phyloP scores from a whole-genome alignment of 64 coral and sea anemone genomes.

The Actinia tenebrosa region DNA sequence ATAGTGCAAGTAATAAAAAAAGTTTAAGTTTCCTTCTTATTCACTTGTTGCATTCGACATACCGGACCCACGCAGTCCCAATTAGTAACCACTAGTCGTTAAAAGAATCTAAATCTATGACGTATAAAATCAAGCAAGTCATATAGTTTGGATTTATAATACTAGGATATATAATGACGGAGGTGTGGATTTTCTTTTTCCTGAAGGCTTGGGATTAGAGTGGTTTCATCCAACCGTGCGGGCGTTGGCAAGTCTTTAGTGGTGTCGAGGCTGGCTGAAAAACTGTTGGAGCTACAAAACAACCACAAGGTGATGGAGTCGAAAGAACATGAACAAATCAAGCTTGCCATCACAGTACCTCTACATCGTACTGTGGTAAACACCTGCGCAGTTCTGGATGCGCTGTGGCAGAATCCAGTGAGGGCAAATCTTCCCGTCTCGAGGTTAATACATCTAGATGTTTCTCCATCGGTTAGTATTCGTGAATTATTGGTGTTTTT shows the following conservation, averaged over 20 bases:
- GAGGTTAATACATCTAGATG: slow-evolving; percentile 83
- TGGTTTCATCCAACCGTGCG: slow-evolving; percentile 60
- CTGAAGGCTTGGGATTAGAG: slow-evolving; percentile 59
- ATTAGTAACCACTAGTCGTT: too few species aligned
- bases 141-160: too few species aligned
- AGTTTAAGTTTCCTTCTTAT: too few species aligned
- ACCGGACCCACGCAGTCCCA: too few species aligned
- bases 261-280: slow-evolving; percentile 49
- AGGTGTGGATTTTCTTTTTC: not conserved
- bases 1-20: too few species aligned
- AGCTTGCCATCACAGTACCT: slow-evolving; percentile 58
- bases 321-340: not conserved
- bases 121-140: too few species aligned
- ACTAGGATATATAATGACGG: too few species aligned
- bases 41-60: too few species aligned
- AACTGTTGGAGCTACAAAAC: slow-evolving; percentile 51
- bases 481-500: not conserved
- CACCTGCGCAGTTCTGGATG: slow-evolving; percentile 40
- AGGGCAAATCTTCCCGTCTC: slow-evolving; percentile 69
- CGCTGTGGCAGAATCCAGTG: slow-evolving; percentile 45
- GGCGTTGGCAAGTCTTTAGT: slow-evolving; percentile 70
- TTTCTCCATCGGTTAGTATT: slow-evolving; percentile 79
- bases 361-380: slow-evolving; percentile 69
- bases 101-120: too few species aligned
- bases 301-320: slow-evolving; percentile 33